Conservation (phyloP, 2,888 invertebrate species). For the Drosophila eohydei region DNA sequence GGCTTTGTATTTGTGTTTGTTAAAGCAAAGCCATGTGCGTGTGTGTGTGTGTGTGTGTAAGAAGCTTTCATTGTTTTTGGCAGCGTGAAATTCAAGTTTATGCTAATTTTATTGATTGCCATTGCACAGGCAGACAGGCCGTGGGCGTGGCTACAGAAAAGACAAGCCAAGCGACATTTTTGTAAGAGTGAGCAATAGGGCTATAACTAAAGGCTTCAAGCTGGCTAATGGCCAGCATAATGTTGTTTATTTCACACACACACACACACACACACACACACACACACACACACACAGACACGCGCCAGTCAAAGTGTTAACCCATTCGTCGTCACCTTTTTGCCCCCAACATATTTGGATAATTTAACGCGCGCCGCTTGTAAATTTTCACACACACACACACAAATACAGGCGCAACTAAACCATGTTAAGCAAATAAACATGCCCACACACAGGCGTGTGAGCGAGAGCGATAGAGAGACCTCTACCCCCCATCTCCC, state of each 20-base stretch:
- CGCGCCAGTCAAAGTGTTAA: slow-evolving; percentile 69
- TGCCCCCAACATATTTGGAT: slow-evolving; percentile 79
- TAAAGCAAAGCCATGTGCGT: slow-evolving; percentile 29
- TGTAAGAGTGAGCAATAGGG: neutral
- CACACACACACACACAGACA: slow-evolving; percentile 19
- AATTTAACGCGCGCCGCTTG: slow-evolving; percentile 80
- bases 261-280: neutral
- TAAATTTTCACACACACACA: slow-evolving; percentile 68
- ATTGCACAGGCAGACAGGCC: slow-evolving; percentile 5
- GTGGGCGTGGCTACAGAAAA: slow-evolving; percentile 35
- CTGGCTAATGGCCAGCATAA: slow-evolving; percentile 8
- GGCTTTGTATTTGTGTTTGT: slow-evolving; percentile 40
- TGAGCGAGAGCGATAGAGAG: slow-evolving; percentile 15
- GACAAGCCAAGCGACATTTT: slow-evolving; percentile 4
- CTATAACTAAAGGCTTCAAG: slow-evolving; percentile 6
- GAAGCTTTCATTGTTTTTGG: slow-evolving; percentile 59
- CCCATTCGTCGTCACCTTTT: slow-evolving; percentile 79
- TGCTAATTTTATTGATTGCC: slow-evolving; percentile 75
- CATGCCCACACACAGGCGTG: slow-evolving; percentile 32
- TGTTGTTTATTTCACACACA: slow-evolving; percentile 11
- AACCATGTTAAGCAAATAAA: slow-evolving; percentile 79
- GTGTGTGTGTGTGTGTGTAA: slow-evolving; percentile 26
- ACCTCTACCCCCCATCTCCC: neutral
- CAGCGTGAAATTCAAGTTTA: slow-evolving; percentile 66
- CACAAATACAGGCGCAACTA: slow-evolving; percentile 60